Evolutionary conservation across 92 coral and sea anemone species (phyloP).

Genomic region (Palythoa grandiflora): DNA sequence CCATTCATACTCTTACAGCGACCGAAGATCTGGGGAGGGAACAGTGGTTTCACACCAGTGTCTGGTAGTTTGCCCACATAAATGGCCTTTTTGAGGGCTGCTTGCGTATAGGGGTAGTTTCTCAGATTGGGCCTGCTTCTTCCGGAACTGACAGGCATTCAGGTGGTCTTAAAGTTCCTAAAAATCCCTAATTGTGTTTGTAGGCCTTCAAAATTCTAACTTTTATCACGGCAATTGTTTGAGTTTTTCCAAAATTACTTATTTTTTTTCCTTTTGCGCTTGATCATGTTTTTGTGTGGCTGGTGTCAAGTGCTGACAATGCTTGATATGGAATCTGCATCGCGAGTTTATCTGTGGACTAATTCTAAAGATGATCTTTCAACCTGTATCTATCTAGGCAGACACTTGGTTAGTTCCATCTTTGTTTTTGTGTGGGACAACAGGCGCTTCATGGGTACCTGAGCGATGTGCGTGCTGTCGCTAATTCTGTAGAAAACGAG

Average conservation of each 20-base stretch:
- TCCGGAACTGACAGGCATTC: conserved; percentile 48
- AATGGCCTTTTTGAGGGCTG: conserved; percentile 55
- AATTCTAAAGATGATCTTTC: neutral
- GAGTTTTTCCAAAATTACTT: too few relatives aligned
- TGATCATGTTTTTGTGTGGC: too few relatives aligned
- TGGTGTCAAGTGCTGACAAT: neutral
- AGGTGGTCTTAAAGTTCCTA: neutral
- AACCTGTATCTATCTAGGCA: neutral
- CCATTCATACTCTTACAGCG: neutral
- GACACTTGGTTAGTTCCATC: conserved; percentile 42
- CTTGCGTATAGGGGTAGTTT: conserved; percentile 67
- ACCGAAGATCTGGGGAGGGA: conserved; percentile 52
- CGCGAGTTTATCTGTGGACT: neutral
- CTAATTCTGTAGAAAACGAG: conserved; percentile 41
- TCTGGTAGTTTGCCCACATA: conserved; percentile 57
- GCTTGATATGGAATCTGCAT: neutral
- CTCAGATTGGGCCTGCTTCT: conserved; percentile 65
- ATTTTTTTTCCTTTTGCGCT: too few relatives aligned
- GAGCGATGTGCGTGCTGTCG: conserved; percentile 35
- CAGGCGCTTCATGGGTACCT: conserved; percentile 36
- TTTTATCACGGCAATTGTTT: too few relatives aligned
- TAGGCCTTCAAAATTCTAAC: neutral
- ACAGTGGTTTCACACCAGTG: conserved; percentile 52
- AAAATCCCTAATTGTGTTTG: neutral
- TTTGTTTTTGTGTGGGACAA: conserved; percentile 48